Evolutionary conservation across 2,888 invertebrate genomes (phyloP).

Genomic region (Spilosoma lubricipeda): DNA sequence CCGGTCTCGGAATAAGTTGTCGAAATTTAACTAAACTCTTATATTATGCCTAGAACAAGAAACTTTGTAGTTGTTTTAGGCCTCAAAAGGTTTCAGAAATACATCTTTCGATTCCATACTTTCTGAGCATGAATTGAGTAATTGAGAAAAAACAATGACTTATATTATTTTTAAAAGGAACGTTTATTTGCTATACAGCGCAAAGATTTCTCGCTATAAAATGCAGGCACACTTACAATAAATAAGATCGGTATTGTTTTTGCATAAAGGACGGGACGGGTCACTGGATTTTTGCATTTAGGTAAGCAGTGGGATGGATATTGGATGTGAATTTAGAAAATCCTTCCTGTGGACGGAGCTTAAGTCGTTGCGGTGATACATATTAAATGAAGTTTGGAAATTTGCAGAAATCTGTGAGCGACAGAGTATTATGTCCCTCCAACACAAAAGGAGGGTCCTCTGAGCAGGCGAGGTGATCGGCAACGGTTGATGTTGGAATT

Average conservation of each 20-base stretch:
- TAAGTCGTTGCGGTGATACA: background rate
- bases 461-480: no score
- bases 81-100: slow-evolving; percentile 14
- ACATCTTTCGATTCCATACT: background rate
- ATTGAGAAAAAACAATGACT: slow-evolving; percentile 1
- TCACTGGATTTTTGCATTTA: slow-evolving; percentile 5
- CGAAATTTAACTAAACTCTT: background rate
- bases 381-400: background rate
- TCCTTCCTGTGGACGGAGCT: background rate
- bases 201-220: slow-evolving; percentile 11
- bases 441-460: no score
- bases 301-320: background rate
- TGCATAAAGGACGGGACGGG: background rate
- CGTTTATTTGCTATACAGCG: slow-evolving; percentile 11
- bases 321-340: background rate
- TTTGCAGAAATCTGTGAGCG: no score
- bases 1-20: background rate
- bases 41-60: background rate
- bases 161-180: slow-evolving; percentile 12
- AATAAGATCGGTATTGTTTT: slow-evolving; percentile 13
- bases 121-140: background rate
- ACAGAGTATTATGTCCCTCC: no score
- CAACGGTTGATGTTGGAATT: no score
- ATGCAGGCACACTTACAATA: slow-evolving; percentile 1
- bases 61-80: slow-evolving; percentile 19